Base-by-base conservation (phyloP, 2,113 vertebrate genomes). In the Telmatochromis sp. region DNA sequence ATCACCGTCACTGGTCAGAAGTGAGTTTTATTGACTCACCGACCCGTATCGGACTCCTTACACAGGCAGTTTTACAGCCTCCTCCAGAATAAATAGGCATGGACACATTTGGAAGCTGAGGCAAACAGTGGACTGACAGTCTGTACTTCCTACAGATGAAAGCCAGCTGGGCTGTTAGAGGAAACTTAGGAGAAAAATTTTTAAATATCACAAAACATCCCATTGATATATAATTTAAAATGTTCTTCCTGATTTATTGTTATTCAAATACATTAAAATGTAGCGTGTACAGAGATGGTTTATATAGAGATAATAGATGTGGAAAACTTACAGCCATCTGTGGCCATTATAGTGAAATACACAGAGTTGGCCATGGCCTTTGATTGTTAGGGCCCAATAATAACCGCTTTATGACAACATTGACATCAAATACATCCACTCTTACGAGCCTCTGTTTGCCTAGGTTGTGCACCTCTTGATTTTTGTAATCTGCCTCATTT, bases 241-340 rank as follows among this genome's bases (percentile, higher is more conserved):
- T 21, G 9, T 47, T 75, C 42, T 49, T 49, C 40, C 42, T 49
- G 23, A 78, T 78, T 78, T 78, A 78, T 49, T 78, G 23, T 78
- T 19, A 19, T 47, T 47, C 23, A 78, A 78, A 70, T 26, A 42
- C 7, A 23, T 70, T 70, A 45, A 70, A 26, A 49, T 78, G 17
- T 49, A 78, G 15, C 1, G 2, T 78, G 42, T 31, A 78, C 15
- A 78, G 17, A 49, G 15, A 49, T 78, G 42, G 2, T 75, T 47
- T 31, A 75, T 19, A 75, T 31, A 19, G 23, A 19, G 70, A 75
- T 3, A 31, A 47, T 7, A 47, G 33, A 21, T 37, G 14, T 75
- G 42, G 23, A 75, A 47, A 47, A 19, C 70, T 40, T 40, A 40
- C 6, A 45, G 42, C 9, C 42, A 28, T 28, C 40, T 45, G 40